Evolutionary conservation across 2,797 vertebrate genomes (phyloP).

Genomic region (Dermochelys coriacea): DNA sequence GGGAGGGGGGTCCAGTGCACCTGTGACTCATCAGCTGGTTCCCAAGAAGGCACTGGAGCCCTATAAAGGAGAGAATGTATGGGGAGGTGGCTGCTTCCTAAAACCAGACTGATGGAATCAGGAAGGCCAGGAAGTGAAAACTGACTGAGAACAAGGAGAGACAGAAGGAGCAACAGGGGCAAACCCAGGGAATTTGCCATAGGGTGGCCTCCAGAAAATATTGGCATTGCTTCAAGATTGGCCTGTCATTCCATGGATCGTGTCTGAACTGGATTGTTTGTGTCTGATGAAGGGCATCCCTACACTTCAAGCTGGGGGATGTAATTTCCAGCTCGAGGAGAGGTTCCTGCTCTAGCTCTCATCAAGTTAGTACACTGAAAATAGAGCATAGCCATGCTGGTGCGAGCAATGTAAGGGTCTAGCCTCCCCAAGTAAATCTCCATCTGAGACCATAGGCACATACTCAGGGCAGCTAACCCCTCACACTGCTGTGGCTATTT

Average conservation of each 20-base stretch:
- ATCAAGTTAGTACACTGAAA: neutral
- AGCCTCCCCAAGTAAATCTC: neutral
- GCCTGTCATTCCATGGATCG: neutral
- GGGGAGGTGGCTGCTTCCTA: neutral
- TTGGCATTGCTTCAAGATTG: neutral
- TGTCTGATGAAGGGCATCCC: rapidly evolving
- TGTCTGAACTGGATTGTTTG: neutral
- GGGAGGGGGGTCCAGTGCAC: neutral
- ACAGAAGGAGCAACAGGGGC: neutral
- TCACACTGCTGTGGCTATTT: neutral
- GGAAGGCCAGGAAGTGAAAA: too few relatives aligned
- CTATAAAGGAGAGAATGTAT: too few relatives aligned
- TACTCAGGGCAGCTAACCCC: neutral
- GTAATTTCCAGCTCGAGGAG: neutral
- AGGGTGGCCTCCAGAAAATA: neutral
- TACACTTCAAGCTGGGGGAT: neutral
- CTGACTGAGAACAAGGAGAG: neutral
- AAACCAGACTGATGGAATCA: neutral
- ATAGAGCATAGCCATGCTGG: neutral
- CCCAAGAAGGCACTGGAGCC: too few relatives aligned
- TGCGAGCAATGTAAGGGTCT: neutral
- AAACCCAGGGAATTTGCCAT: neutral
- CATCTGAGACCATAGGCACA: neutral
- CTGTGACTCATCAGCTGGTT: neutral
- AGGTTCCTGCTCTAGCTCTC: neutral